phyloP scores from a whole-genome alignment of 2,888 invertebrate genomes.

The Lycocerus yunnanus region DNA sequence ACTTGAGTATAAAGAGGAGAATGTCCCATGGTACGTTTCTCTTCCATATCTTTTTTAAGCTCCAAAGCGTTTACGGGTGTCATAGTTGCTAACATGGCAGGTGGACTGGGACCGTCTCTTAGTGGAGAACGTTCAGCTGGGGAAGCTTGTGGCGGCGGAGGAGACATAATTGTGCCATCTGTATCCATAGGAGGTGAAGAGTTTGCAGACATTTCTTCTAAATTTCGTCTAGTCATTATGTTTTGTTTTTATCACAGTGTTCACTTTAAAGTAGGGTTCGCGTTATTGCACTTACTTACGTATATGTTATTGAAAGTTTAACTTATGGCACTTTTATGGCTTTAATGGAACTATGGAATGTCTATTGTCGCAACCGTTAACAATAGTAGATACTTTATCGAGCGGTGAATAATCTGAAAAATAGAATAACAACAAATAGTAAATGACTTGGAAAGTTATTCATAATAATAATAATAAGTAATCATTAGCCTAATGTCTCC shows the following conservation, averaged over 20 bases:
- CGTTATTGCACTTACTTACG: constrained; percentile 53
- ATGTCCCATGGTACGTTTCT: constrained; percentile 64
- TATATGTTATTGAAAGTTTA: constrained; percentile 35
- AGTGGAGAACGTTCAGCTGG: constrained; percentile 56
- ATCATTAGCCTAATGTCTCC: constrained; percentile 32
- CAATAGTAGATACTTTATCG: constrained; percentile 15
- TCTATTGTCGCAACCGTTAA: constrained; percentile 17
- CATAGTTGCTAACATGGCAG: constrained; percentile 83
- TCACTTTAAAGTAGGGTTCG: constrained; percentile 43
- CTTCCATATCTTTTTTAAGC: constrained; percentile 68
- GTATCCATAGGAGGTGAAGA: constrained; percentile 46
- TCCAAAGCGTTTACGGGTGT: constrained; percentile 85
- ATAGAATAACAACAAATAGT: constrained; percentile 17
- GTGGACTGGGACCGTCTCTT: constrained; percentile 67
- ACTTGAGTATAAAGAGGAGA: constrained; percentile 64
- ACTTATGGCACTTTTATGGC: constrained; percentile 42
- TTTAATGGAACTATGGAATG: constrained; percentile 35
- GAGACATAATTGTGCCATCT: constrained; percentile 54
- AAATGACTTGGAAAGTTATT: not conserved
- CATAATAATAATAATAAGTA: not conserved
- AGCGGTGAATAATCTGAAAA: constrained; percentile 34
- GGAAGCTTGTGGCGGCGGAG: constrained; percentile 58
- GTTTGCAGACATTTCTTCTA: constrained; percentile 48
- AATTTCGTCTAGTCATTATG: constrained; percentile 53
- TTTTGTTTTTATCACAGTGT: constrained; percentile 50